These are phyloP conservation scores for Arge pagana DNA, from an alignment of 2,888 invertebrate species.

Conservation along the genomic window DNA sequence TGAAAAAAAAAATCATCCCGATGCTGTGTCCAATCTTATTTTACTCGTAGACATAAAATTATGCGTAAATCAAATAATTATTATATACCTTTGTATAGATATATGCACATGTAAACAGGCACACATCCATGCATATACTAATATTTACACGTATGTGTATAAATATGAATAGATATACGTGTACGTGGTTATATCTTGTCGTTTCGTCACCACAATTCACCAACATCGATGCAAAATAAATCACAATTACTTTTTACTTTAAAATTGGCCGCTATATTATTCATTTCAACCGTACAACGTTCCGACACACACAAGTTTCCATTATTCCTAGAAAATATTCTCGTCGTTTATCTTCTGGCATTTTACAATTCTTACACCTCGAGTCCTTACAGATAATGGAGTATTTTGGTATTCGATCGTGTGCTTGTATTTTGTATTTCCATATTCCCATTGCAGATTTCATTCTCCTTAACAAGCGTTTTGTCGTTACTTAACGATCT, in stretches of 20 bases:
- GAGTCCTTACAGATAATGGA: constrained; percentile 37
- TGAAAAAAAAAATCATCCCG: neutral
- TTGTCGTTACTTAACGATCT: constrained; percentile 11
- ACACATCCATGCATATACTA: constrained; percentile 28
- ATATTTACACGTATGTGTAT: constrained; percentile 27
- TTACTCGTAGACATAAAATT: constrained; percentile 34
- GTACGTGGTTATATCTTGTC: constrained; percentile 37
- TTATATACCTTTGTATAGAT: constrained; percentile 30
- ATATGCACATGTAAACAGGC: constrained; percentile 34
- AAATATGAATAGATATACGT: constrained; percentile 31
- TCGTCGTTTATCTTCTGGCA: constrained; percentile 24
- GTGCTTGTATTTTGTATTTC: constrained; percentile 1
- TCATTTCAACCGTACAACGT: constrained; percentile 35
- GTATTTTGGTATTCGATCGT: constrained; percentile 40
- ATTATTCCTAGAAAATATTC: constrained; percentile 29
- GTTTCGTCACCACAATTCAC: constrained; percentile 34
- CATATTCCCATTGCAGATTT: too few relatives aligned
- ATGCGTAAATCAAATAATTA: constrained; percentile 43
- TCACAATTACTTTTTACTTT: constrained; percentile 46
- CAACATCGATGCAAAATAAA: constrained; percentile 52
- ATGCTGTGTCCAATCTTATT: constrained; percentile 10
- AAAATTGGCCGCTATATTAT: constrained; percentile 42
- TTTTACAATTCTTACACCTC: constrained; percentile 29
- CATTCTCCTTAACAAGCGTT: constrained; percentile 12
- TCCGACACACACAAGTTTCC: constrained; percentile 15